Evolutionary conservation across 2,888 invertebrate genomes (phyloP), one percentile per base, ranked within the genome.

Genomic region (Portevinia maculata): DNA sequence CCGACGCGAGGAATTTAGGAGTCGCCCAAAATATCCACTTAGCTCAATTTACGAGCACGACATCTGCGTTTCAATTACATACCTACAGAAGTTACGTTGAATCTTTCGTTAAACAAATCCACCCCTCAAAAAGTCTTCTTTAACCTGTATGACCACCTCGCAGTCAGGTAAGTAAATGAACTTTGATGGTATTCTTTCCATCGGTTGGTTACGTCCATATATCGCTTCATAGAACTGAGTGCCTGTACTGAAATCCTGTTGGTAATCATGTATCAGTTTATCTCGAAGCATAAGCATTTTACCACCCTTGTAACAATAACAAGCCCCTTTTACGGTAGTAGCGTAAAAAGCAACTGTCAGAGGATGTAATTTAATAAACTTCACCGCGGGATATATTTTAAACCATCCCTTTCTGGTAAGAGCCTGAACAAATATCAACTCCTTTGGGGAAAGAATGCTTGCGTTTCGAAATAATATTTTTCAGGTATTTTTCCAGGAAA

Each of bases 351-450:
- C 59, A 88, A 89, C 89, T 89, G 89, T 88, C 88, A 89, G 89
- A 89, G 88, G 87, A 87, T 88, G 88, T 90, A 89, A 89, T 90
- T 89, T 89, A 89, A 89, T 89, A 89, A 89, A 89, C 88, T 89
- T 89, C 89, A 86, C 89, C 86, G 88, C 89, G 87, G 89, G 89
- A 88, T 89, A 88, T 88, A 89, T 86, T 87, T 86, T 81, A 78
- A 73, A 64, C 84, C 83, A 79, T 85, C 86, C 79, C 59, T 44
- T n/a, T 46, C 15, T 21, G 52, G 59, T 48, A 39, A 19, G 34
- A 8, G 34, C 50, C 17, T 28, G 24, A 78, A 59, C 52, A 71
- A 71, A 78, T 44, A 79, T 62, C 15, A 53, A 44, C 7, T 71
- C 50, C 44, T 57, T 41, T 41, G 73, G 71, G 59, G 65, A 59